A percentile compares a stretch with the other conserved stretches of the same genome.
These are phyloP conservation scores for Syrphus vitripennis DNA, from an alignment of 2,888 invertebrate genomes.

Conservation along the genomic window DNA sequence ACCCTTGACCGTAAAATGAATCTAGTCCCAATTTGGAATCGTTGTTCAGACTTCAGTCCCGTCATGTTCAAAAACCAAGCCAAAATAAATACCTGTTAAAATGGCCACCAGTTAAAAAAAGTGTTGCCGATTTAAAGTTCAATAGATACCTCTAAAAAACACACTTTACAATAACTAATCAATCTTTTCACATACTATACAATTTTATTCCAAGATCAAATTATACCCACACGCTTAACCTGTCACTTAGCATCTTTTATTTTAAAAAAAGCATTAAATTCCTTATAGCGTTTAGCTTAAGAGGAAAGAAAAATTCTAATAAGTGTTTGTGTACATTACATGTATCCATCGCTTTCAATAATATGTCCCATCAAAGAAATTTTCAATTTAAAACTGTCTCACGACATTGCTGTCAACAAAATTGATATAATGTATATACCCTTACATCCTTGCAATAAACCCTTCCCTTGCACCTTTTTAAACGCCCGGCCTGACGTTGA, in stretches of 20 bases:
- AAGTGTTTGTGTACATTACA: not conserved
- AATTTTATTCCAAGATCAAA: not conserved
- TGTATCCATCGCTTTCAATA: constrained; percentile 11
- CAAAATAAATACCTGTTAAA: too few species aligned
- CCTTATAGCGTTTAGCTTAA: not conserved
- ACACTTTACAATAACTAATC: too few species aligned
- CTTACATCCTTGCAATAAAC: not conserved
- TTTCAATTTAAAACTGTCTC: constrained; percentile 39
- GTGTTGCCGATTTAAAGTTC: too few species aligned
- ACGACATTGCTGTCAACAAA: constrained; percentile 36
- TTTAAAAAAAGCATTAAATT: not conserved
- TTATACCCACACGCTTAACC: not conserved
- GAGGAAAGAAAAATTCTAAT: not conserved
- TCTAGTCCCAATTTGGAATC: too few species aligned
- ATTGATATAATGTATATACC: not conserved
- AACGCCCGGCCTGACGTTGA: not conserved
- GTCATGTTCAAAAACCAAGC: too few species aligned
- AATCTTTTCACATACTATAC: too few species aligned
- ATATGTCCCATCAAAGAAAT: constrained; percentile 26
- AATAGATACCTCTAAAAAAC: too few species aligned
- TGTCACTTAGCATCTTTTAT: not conserved
- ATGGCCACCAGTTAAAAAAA: too few species aligned
- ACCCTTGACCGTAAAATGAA: too few species aligned
- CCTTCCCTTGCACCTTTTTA: not conserved
- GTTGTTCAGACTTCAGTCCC: too few species aligned